Evolutionary conservation across 1,140 invertebrate species (phyloP), one percentile per base, ranked within the genome.

Genomic region (Drosophila biarmipes): DNA sequence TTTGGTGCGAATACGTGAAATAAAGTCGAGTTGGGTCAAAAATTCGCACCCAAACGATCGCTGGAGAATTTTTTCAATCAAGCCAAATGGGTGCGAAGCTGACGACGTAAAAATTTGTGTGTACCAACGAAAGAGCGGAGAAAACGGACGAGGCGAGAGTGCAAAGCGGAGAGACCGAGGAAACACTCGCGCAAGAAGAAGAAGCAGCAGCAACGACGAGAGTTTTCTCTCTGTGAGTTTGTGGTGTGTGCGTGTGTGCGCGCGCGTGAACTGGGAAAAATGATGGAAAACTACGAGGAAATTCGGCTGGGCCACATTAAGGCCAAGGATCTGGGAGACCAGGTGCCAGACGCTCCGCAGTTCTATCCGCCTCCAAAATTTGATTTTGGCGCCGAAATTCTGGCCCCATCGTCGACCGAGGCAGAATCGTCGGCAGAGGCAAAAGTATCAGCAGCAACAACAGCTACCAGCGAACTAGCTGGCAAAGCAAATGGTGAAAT

Each of bases 381-480:
- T 43, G 73, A 82, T 89, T 91, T 91, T 91, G 90, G 90, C 90
- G 90, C 90, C 87, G 90, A 91, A 91, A 89, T 91, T 66, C 48
- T 79, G 42, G 73, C 69, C 72, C 64, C 86, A 66, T 80, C 81
- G 37, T 51, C 61, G n/a, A 69, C 62, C 31, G 53, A 67, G 69
- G 21, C 67, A 56, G 21, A 73, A 59, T 37, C 35, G 35, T 2
- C 35, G 40, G 11, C 69, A 31, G 61, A 58, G 24, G 17, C 34
- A 24, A 5, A 24, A 3, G 3, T 24, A 24, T 3, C 24, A 29
- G 45, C 48, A 52, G 12, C 52, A 68, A 68, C 61, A 64, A 35
- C 61, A 51, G 75, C 73, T 73, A 78, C 73, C 71, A 78, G 82
- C 78, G 84, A 80, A 82, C 42, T 73, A 27, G 57, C 62, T 75